A percentile compares a stretch with the other conserved stretches of the same genome.
Conservation (phyloP, 2,888 invertebrate species). For the Amiota mariae region DNA sequence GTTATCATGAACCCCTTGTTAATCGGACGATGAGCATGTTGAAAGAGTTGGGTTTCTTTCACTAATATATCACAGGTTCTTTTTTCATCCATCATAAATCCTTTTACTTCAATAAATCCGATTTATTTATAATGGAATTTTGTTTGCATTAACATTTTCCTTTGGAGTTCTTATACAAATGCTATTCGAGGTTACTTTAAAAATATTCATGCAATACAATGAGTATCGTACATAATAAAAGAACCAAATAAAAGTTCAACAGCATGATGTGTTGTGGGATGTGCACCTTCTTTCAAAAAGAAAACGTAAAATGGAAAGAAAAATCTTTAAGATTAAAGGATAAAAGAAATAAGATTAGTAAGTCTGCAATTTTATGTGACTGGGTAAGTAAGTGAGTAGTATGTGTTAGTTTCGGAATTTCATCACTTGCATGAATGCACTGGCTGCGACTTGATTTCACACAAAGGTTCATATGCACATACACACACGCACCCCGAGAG, state of each 20-base stretch:
- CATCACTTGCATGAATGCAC: too few species aligned
- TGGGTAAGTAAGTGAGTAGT: neutral
- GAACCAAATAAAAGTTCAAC: neutral
- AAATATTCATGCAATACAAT: too few species aligned
- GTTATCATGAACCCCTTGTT: slow-evolving; percentile 47
- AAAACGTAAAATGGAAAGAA: neutral
- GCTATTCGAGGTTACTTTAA: too few species aligned
- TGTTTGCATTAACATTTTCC: too few species aligned
- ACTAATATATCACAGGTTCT: neutral
- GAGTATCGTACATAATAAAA: too few species aligned
- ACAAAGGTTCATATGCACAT: neutral
- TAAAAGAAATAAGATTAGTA: neutral
- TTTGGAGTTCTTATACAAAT: too few species aligned
- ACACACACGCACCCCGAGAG: neutral
- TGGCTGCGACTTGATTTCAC: neutral
- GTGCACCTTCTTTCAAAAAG: neutral
- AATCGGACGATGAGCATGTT: neutral
- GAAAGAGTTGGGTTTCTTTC: slow-evolving; percentile 23
- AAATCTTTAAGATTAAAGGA: neutral
- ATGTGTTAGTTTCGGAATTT: neutral
- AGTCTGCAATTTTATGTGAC: neutral
- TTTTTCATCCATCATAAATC: too few species aligned
- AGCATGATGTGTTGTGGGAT: neutral
- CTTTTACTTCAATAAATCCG: too few species aligned
- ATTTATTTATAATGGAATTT: too few species aligned